phyloP scores from a whole-genome alignment of 2,113 vertebrate genomes.

The Ictalurus punctatus region DNA sequence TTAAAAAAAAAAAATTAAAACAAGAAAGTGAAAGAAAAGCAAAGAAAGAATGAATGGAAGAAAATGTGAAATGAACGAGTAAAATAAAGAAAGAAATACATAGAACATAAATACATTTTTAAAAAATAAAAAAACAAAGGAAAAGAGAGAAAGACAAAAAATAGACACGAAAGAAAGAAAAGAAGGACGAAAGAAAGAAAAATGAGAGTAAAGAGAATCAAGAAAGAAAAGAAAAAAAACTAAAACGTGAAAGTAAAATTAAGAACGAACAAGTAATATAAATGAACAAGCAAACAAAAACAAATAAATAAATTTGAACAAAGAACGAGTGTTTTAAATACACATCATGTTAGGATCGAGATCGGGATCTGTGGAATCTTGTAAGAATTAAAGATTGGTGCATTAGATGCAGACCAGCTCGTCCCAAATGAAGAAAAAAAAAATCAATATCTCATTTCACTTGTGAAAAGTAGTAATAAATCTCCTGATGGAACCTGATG shows the following conservation, averaged over 20 bases:
- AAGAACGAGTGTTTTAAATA: neutral
- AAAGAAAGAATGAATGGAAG: too few species aligned
- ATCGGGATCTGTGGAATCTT: neutral
- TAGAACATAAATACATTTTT: too few species aligned
- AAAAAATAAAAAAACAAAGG: neutral
- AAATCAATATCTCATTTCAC: constrained; percentile 21
- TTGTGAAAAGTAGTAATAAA: neutral
- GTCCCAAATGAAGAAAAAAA: constrained; percentile 8
- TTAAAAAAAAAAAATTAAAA: too few species aligned
- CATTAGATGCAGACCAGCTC: neutral
- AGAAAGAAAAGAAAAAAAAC: neutral
- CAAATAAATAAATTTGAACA: too few species aligned
- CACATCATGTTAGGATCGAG: neutral
- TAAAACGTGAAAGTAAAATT: neutral
- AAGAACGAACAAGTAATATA: neutral
- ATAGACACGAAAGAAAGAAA: neutral
- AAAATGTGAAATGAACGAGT: too few species aligned
- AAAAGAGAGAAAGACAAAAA: neutral
- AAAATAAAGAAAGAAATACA: too few species aligned
- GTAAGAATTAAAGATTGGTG: neutral
- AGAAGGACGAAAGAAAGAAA: neutral
- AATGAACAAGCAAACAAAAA: too few species aligned
- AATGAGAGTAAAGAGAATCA: neutral
- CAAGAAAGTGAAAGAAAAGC: too few species aligned
- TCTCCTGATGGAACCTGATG: neutral